Evolutionary conservation across 2,113 vertebrate genomes (phyloP).

Genomic region (Syngnathus floridae): DNA sequence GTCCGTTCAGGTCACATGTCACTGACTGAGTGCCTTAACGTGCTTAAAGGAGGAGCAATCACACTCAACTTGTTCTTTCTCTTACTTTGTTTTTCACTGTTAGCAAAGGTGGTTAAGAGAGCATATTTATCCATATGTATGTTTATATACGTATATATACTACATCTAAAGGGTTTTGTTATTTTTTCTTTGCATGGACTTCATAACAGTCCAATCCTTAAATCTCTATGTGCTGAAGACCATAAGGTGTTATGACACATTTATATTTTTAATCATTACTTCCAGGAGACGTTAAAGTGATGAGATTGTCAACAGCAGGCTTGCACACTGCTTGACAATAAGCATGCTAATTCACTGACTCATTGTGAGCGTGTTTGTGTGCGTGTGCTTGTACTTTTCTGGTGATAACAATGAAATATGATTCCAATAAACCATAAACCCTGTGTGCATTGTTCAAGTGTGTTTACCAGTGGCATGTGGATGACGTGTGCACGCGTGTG

Average conservation of each 20-base stretch:
- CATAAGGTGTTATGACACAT: not conserved
- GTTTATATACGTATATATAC: too few species aligned
- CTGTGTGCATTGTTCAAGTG: not conserved
- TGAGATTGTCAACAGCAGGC: slow-evolving; percentile 3
- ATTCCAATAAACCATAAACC: slow-evolving; percentile 14
- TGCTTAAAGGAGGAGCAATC: not conserved
- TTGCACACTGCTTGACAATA: not conserved
- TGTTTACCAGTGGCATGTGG: slow-evolving; percentile 18
- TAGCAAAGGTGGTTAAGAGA: not conserved
- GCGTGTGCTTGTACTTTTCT: slow-evolving; percentile 6
- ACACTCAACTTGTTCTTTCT: not conserved
- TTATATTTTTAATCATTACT: not conserved
- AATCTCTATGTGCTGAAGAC: not conserved
- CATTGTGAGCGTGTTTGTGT: not conserved
- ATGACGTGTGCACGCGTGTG: slow-evolving; percentile 1
- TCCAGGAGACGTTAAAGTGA: not conserved
- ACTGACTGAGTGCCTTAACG: not conserved
- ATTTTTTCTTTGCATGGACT: not conserved
- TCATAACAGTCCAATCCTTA: not conserved
- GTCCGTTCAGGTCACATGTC: slow-evolving; percentile 6
- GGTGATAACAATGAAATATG: slow-evolving; percentile 18
- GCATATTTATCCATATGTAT: too few species aligned
- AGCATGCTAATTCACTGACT: slow-evolving; percentile 7
- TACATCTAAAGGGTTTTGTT: too few species aligned
- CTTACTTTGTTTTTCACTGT: not conserved